Evolutionary conservation across 2,113 vertebrate species (phyloP).

Genomic region (Pholis gunnellus): DNA sequence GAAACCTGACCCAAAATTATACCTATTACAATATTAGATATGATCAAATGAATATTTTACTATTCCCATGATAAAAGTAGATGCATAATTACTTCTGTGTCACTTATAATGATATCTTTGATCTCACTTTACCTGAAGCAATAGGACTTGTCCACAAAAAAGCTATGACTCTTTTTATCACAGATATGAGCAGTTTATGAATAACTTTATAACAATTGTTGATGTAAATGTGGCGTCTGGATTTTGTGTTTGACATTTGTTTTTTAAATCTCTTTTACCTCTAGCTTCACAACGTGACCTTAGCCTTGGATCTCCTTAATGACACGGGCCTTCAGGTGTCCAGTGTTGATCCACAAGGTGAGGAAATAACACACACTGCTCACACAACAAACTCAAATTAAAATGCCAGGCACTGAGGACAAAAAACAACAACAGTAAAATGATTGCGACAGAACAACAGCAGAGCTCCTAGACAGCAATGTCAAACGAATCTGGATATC

Average conservation of each 20-base stretch:
- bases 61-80: constrained; percentile 30
- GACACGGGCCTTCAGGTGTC: constrained; percentile 82
- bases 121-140: constrained; percentile 41
- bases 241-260: neutral
- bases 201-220: neutral
- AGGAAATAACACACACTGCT: constrained; percentile 49
- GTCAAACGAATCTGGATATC: constrained; percentile 49
- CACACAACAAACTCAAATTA: constrained; percentile 19
- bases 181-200: constrained; percentile 40
- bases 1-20: constrained; percentile 5
- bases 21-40: constrained; percentile 26
- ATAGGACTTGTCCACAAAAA: constrained; percentile 37
- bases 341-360: constrained; percentile 88
- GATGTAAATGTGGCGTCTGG: neutral
- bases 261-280: constrained; percentile 2
- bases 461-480: constrained; percentile 5
- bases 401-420: constrained; percentile 25
- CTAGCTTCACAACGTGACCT: constrained; percentile 91
- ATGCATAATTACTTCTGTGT: constrained; percentile 47
- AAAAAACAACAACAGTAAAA: constrained; percentile 11
- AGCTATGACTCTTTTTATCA: constrained; percentile 34
- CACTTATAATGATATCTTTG: constrained; percentile 49
- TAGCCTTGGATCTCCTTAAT: constrained; percentile 90
- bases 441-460: constrained; percentile 17
- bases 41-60: constrained; percentile 45